phyloP scores from a whole-genome alignment of 2,797 vertebrate species.

The Gobionotothen gibberifrons region DNA sequence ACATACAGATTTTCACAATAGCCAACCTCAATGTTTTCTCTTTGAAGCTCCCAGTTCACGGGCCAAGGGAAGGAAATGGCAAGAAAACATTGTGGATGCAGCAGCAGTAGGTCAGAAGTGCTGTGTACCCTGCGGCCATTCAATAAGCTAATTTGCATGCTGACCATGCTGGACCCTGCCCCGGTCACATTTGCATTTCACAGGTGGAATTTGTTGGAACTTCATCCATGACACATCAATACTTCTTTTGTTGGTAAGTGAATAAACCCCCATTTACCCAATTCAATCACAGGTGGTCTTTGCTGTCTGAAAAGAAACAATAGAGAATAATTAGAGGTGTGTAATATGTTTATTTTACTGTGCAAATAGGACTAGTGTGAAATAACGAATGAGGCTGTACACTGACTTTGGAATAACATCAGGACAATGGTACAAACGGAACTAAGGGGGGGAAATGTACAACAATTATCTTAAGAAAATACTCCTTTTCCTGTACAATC shows the following conservation, averaged over 20 bases:
- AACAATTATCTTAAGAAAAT: conserved; percentile 18
- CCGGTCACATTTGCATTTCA: conserved; percentile 77
- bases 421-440: conserved; percentile 7
- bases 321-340: conserved; percentile 47
- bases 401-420: conserved; percentile 13
- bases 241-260: conserved; percentile 62
- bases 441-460: conserved; percentile 2
- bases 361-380: conserved; percentile 25
- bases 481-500: conserved; percentile 9
- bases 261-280: conserved; percentile 48
- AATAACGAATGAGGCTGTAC: conserved; percentile 17
- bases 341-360: conserved; percentile 60
- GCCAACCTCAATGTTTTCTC: conserved; percentile 46
- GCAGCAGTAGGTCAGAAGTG: conserved; percentile 45
- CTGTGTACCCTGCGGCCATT: conserved; percentile 36
- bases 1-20: conserved; percentile 35
- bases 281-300: conserved; percentile 59
- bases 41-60: conserved; percentile 37
- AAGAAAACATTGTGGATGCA: conserved; percentile 22
- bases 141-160: conserved; percentile 69
- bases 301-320: conserved; percentile 35
- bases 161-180: conserved; percentile 43
- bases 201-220: conserved; percentile 57
- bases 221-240: conserved; percentile 67
- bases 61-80: conserved; percentile 16